Evolutionary conservation across 2,888 invertebrate species (phyloP).

Genomic region (Andrena praecox): DNA sequence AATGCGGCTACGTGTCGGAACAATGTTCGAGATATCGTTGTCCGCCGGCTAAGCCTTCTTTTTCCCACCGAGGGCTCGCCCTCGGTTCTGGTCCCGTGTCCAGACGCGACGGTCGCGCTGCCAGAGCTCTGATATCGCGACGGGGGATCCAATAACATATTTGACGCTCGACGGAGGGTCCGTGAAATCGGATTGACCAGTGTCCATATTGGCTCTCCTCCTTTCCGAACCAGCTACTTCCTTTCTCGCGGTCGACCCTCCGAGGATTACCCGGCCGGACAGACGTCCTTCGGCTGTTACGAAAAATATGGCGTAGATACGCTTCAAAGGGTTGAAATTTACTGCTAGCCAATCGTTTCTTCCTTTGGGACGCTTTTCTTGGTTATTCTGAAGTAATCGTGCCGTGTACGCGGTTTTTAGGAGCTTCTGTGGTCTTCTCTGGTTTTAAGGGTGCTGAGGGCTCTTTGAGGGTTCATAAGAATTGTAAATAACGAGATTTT

Average conservation of each 20-base stretch:
- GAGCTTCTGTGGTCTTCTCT: too few relatives aligned
- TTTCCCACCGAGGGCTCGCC: constrained; percentile 20
- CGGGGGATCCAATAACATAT: constrained; percentile 81
- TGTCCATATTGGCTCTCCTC: constrained; percentile 79
- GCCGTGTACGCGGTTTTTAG: background rate
- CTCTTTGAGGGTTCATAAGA: too few relatives aligned
- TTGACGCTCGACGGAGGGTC: constrained; percentile 78
- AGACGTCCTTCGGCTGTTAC: constrained; percentile 48
- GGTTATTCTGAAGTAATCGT: background rate
- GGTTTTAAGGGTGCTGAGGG: too few relatives aligned
- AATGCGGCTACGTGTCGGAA: constrained; percentile 62
- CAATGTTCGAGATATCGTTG: constrained; percentile 60
- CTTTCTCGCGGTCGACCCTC: constrained; percentile 46
- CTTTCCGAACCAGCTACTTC: constrained; percentile 45
- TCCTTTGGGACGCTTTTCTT: background rate
- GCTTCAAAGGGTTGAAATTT: constrained; percentile 30
- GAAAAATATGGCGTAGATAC: constrained; percentile 46
- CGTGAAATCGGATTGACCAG: constrained; percentile 83
- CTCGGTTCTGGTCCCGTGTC: constrained; percentile 34
- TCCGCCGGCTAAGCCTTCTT: constrained; percentile 47
- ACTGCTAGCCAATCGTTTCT: background rate
- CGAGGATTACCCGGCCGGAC: constrained; percentile 63
- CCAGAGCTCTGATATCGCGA: constrained; percentile 69
- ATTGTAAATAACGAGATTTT: too few relatives aligned
- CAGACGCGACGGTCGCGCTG: constrained; percentile 39